Evolutionary conservation across 2,888 invertebrate species (phyloP), one percentile per base, ranked within the genome.

Genomic region (Polymixis lichenea): DNA sequence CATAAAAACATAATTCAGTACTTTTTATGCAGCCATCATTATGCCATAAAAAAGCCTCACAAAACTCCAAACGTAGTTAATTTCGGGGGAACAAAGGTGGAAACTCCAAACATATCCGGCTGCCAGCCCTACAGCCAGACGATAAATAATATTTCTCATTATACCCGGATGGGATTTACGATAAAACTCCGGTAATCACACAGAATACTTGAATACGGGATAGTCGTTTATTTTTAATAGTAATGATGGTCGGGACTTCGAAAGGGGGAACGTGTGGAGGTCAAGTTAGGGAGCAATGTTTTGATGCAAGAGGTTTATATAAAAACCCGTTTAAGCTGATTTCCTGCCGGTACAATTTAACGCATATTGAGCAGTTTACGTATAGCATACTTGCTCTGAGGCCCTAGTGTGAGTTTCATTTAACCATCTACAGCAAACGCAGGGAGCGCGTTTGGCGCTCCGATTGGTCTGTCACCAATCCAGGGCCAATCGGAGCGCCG

Each of bases 91-190:
- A 78, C 78, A 78, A 75, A 75, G 68, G 78, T 75, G 62, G 67
- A 38, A 75, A 71, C 67, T 61, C 70, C 53, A n/a, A 66, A 80
- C 73, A 68, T 79, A 77, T 80, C 77, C 80, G 71, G 78, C 58
- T 46, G 28, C 71, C 64, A 83, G 55, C 85, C 83, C 83, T 85
- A 75, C 68, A 61, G 68, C 80, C 84, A 86, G 80, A 90, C 91
- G 90, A 94, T 95, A 95, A 95, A 95, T 95, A 94, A 94, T 94
- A 94, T 94, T 95, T 92, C 94, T 94, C 94, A 94, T 95, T 94
- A 95, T 91, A 80, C 85, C 84, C 85, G 88, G 80, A 77, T 80
- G 80, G 90, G 90, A 90, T 90, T 91, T 91, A 90, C 88, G 90
- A 90, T 89, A 88, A 87, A 89, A 89, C 89, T 88, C 87, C 84